These are phyloP conservation scores for Notodonta ziczac DNA, from an alignment of 2,888 invertebrate species.

Conservation along the genomic window DNA sequence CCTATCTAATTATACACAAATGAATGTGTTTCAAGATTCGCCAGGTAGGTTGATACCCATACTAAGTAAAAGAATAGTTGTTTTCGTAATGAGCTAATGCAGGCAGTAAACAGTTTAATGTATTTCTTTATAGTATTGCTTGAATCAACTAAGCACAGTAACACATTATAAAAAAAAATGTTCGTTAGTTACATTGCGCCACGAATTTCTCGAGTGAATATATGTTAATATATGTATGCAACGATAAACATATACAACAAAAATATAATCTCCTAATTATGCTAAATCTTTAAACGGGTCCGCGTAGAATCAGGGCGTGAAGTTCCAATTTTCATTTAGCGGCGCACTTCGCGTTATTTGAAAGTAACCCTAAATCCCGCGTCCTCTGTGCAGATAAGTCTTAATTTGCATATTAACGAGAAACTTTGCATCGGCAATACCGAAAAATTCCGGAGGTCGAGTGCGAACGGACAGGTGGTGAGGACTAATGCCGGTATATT, in stretches of 20 bases:
- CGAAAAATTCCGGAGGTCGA: slow-evolving; percentile 74
- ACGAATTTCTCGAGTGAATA: slow-evolving; percentile 57
- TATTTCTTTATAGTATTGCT: slow-evolving; percentile 63
- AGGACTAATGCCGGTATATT: slow-evolving; percentile 64
- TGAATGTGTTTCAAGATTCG: slow-evolving; percentile 40
- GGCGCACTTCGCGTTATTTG: slow-evolving; percentile 58
- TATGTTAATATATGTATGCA: slow-evolving; percentile 63
- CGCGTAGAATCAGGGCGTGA: slow-evolving; percentile 66
- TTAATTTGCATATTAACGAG: slow-evolving; percentile 83
- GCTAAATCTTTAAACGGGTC: slow-evolving; percentile 72
- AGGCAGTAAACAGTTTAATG: slow-evolving; percentile 64
- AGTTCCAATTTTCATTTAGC: slow-evolving; percentile 69
- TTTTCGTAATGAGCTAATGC: slow-evolving; percentile 58
- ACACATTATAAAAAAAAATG: slow-evolving; percentile 64
- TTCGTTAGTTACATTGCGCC: slow-evolving; percentile 56
- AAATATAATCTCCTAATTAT: slow-evolving; percentile 70
- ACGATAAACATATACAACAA: slow-evolving; percentile 61
- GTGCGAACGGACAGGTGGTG: slow-evolving; percentile 77
- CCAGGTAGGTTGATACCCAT: slow-evolving; percentile 29
- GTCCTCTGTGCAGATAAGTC: slow-evolving; percentile 75
- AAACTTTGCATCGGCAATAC: slow-evolving; percentile 78
- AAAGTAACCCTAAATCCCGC: slow-evolving; percentile 70
- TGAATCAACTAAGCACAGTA: slow-evolving; percentile 64
- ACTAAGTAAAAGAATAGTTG: slow-evolving; percentile 49
- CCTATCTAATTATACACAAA: slow-evolving; percentile 47